These are phyloP conservation scores for Palythoa grandiflora DNA, from an alignment of 92 coral and sea anemone genomes.

Conservation along the genomic window DNA sequence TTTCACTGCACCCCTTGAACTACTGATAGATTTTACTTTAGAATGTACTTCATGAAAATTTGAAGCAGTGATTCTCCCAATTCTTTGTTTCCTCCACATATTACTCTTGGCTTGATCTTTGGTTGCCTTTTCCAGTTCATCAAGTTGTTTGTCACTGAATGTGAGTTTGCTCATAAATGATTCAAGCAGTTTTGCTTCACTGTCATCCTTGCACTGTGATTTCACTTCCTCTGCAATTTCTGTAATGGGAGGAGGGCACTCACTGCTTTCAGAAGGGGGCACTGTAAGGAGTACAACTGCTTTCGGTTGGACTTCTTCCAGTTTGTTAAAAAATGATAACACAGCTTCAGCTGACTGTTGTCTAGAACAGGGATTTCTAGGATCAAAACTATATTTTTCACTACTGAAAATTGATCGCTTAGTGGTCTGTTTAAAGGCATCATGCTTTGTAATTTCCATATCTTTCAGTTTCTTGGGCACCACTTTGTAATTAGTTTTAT, in stretches of 20 bases:
- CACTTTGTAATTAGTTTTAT: slow-evolving; percentile 25
- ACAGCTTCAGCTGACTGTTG: slow-evolving; percentile 29
- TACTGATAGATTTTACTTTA: slow-evolving; percentile 17
- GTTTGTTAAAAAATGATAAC: background rate
- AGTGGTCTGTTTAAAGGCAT: slow-evolving; percentile 24
- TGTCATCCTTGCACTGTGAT: slow-evolving; percentile 12
- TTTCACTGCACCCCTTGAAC: slow-evolving; percentile 28
- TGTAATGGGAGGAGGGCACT: background rate
- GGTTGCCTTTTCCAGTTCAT: slow-evolving; percentile 34
- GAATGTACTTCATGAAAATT: slow-evolving; percentile 26
- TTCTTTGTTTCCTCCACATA: slow-evolving; percentile 26
- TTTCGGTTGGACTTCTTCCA: background rate
- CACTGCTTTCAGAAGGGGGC: slow-evolving; percentile 38
- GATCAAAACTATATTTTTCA: slow-evolving; percentile 29
- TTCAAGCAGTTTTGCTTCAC: slow-evolving; percentile 30
- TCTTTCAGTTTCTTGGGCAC: slow-evolving; percentile 40
- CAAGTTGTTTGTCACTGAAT: slow-evolving; percentile 19
- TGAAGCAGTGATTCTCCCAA: slow-evolving; percentile 25
- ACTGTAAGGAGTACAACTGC: slow-evolving; percentile 25
- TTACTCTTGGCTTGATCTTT: slow-evolving; percentile 18
- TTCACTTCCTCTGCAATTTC: slow-evolving; percentile 1
- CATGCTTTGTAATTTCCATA: slow-evolving; percentile 25
- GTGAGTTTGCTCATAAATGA: slow-evolving; percentile 13
- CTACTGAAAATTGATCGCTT: slow-evolving; percentile 12
- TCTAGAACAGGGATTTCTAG: slow-evolving; percentile 2